Evolutionary conservation across 2,113 vertebrate genomes (phyloP), one percentile per base, ranked within the genome.

Genomic region (Illadopsis cleaveri): DNA sequence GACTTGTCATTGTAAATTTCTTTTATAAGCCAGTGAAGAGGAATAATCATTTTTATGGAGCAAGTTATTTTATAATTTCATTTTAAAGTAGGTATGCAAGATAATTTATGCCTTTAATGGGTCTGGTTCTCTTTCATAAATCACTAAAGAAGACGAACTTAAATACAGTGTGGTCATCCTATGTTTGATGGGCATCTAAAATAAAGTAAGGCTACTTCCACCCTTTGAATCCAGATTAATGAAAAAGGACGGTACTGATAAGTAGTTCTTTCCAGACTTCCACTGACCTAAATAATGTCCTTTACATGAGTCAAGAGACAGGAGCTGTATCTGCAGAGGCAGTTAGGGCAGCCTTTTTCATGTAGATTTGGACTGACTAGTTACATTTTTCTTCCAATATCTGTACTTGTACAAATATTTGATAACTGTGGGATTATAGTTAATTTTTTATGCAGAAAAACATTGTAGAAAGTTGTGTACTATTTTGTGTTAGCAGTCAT

Each of bases 81-180:
- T 90, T 95, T 93, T 85, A 23, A 90, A 91, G 53, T 15, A 90
- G 85, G 61, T 6, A 33, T 80, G 45, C 38, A 68, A 35, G 75
- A 82, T 90, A 78, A 80, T 91, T 93, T 79, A 90, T 90, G 18
- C 21, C 35, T 92, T 88, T 92, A 88, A 94, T 93, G 40, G 62
- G 25, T 24, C 75, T 79, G 21, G 90, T 93, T 90, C 87, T 90
- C 51, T 88, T 93, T 87, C 81, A 53, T 61, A 53, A 90, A 80
- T 93, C 88, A 85, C 24, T 95, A 82, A 88, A 89, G 81, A 78
- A 76, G 66, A n/a, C 0, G 0, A 86, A 65, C n/a, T 88, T 90
- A 80, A 82, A 57, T 61, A 48, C 44, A 50, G 15, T 38, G 40
- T 88, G 86, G 71, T 80, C 79, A 80, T 76, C 9, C 10, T 71